Conservation (phyloP, 2,888 invertebrate genomes). For the Deroplatys truncata region DNA sequence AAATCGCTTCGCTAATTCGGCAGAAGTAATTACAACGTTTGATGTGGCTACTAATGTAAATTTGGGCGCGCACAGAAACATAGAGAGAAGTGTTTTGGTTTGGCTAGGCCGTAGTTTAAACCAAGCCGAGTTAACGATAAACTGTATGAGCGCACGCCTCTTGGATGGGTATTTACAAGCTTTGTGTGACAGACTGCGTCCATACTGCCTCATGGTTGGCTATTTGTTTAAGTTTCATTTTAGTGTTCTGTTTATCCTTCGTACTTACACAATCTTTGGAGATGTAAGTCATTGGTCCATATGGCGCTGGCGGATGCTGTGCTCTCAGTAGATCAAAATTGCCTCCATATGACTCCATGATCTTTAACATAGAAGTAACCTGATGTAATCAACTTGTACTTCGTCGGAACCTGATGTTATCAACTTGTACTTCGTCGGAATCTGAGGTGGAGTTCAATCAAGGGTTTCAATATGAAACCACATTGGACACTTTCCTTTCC, state of each 20-base stretch:
- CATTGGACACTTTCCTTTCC: no score
- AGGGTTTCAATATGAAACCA: no score
- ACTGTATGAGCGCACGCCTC: neutral
- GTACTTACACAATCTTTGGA: neutral
- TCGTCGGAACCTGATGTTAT: no score
- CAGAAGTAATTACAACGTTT: neutral
- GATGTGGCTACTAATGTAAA: neutral
- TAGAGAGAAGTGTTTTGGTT: neutral
- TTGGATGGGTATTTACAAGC: neutral
- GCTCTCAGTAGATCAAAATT: neutral
- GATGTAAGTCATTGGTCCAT: neutral
- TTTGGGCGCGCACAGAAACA: neutral
- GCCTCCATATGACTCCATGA: neutral
- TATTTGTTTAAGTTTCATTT: neutral
- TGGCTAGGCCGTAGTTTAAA: neutral
- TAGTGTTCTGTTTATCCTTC: neutral
- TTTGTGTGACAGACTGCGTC: conserved; percentile 6
- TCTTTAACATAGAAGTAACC: no score
- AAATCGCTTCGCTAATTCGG: no score
- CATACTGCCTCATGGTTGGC: neutral
- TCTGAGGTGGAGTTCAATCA: no score
- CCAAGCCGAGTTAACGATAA: neutral
- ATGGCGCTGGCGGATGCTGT: neutral
- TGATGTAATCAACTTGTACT: no score
- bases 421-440: no score